phyloP scores from a whole-genome alignment of 2,888 invertebrate genomes.

The Ennomos quercinarius region DNA sequence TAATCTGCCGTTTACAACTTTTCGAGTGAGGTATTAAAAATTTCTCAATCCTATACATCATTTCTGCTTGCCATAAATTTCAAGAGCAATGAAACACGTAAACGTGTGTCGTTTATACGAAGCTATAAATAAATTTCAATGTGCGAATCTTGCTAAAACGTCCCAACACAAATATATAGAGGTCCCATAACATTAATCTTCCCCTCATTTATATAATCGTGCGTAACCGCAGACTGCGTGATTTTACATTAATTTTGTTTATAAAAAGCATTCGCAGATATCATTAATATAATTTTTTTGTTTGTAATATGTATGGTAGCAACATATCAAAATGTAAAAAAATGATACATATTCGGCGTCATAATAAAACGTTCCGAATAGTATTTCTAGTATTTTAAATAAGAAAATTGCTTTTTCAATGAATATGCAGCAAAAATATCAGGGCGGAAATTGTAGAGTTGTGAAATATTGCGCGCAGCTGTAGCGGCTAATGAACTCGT shows the following conservation, averaged over 20 bases:
- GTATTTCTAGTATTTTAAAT: slow-evolving; percentile 29
- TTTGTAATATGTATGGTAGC: too few species aligned
- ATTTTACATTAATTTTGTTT: too few species aligned
- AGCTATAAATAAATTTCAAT: slow-evolving; percentile 76
- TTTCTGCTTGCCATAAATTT: slow-evolving; percentile 57
- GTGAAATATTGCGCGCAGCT: slow-evolving; percentile 76
- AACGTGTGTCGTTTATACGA: slow-evolving; percentile 68
- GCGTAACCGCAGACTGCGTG: slow-evolving; percentile 45
- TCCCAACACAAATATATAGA: slow-evolving; percentile 72
- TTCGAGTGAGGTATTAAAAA: slow-evolving; percentile 43
- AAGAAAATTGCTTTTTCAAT: slow-evolving; percentile 47
- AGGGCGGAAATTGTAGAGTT: slow-evolving; percentile 65
- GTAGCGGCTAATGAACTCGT: slow-evolving; percentile 74
- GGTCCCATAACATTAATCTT: slow-evolving; percentile 73
- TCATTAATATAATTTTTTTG: too few species aligned
- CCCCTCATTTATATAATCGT: slow-evolving; percentile 61
- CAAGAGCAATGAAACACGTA: slow-evolving; percentile 63
- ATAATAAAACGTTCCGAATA: not conserved
- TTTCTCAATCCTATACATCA: slow-evolving; percentile 52
- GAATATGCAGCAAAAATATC: slow-evolving; percentile 69
- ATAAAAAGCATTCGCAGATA: too few species aligned
- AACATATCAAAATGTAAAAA: too few species aligned
- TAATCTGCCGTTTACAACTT: not conserved
- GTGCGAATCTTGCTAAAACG: slow-evolving; percentile 72
- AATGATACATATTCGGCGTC: not conserved